Conservation (phyloP, 1,140 invertebrate genomes). For the Megalonaias nervosa region DNA sequence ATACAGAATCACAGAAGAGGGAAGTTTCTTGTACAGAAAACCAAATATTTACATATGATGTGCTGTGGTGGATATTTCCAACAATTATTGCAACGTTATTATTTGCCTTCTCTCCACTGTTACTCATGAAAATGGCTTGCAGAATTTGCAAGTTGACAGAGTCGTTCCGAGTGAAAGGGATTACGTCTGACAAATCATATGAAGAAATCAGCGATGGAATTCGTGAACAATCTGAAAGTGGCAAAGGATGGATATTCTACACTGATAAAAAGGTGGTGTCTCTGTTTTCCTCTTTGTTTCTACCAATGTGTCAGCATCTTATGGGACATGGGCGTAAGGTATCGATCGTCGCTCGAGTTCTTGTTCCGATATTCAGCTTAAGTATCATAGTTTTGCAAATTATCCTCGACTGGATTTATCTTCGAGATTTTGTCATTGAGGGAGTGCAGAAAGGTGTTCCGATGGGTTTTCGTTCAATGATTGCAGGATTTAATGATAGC, state of each 20-base stretch:
- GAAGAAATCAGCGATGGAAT: background rate
- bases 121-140: conserved; percentile 8
- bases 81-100: conserved; percentile 14
- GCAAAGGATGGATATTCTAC: conserved; percentile 1
- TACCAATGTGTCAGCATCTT: background rate
- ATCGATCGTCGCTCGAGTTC: background rate
- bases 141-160: background rate
- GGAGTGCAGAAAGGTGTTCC: conserved; percentile 17
- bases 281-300: conserved; percentile 1
- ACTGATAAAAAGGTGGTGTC: conserved; percentile 1
- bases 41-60: conserved; percentile 17
- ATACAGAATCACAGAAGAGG: background rate
- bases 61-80: conserved; percentile 23
- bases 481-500: conserved; percentile 21
- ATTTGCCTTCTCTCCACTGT: conserved; percentile 15
- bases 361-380: conserved; percentile 4
- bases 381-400: conserved; percentile 10
- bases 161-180: too few relatives aligned
- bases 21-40: background rate
- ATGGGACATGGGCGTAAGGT: background rate
- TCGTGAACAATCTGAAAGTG: background rate
- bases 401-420: conserved; percentile 13
- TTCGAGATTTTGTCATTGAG: conserved; percentile 1
- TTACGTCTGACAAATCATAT: too few relatives aligned
- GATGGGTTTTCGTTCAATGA: conserved; percentile 21